Conservation (phyloP, 2,888 invertebrate genomes). For the Stenotaenia linearis region DNA sequence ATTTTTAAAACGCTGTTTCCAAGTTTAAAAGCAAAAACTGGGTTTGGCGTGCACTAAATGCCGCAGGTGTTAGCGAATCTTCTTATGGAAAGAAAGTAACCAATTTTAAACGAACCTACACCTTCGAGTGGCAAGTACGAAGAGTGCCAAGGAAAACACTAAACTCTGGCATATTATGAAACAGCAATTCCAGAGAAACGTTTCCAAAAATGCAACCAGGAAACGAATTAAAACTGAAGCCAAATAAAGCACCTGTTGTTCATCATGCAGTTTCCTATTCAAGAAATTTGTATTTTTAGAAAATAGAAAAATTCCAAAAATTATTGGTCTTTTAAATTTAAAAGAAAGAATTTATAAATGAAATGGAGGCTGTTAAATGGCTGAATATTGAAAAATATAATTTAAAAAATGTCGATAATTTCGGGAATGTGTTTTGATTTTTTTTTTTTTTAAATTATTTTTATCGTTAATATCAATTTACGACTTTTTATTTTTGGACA, state of each 20-base stretch:
- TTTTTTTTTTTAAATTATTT: too few species aligned
- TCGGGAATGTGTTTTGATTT: too few species aligned
- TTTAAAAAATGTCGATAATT: too few species aligned
- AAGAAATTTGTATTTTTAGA: too few species aligned
- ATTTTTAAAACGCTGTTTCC: background rate
- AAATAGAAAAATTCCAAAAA: too few species aligned
- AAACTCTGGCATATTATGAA: background rate
- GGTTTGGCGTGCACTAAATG: background rate
- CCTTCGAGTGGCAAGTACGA: background rate
- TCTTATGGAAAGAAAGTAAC: background rate
- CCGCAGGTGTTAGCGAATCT: background rate
- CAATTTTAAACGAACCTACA: background rate
- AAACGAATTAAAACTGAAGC: background rate
- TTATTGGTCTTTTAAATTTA: too few species aligned
- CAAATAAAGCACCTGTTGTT: background rate
- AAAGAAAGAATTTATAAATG: background rate
- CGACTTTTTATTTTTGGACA: too few species aligned
- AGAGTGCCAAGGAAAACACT: background rate
- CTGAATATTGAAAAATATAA: too few species aligned
- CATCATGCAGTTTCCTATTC: background rate
- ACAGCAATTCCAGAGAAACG: background rate
- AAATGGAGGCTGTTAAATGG: background rate
- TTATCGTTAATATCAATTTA: too few species aligned
- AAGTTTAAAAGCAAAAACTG: background rate
- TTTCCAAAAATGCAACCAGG: background rate